Evolutionary conservation across 1,140 invertebrate species (phyloP), one percentile per base, ranked within the genome.

Genomic region (Atta colombica): DNA sequence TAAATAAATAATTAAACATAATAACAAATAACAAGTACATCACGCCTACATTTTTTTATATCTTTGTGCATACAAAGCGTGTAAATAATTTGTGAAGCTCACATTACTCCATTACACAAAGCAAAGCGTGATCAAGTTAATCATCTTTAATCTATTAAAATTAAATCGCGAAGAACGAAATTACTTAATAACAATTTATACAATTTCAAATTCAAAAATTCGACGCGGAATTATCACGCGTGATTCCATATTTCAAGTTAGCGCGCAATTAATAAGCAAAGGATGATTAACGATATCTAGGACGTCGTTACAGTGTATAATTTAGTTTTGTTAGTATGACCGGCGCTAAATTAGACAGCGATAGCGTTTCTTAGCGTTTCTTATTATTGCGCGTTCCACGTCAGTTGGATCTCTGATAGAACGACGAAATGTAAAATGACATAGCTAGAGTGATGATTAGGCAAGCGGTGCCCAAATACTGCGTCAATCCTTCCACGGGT

Each of bases 381-480:
- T 53, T 53, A 39, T 69, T 55, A 39, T 25, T 63, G 84, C 65
- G 51, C 25, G 25, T 84, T 35, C 14, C 4, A 65, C 31, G 14
- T 88, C 71, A 89, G 16, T 3, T 7, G 18, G 35, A 12, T 77
- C 18, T 89, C 45, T 60, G 58, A 71, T 35, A 86, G 87, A 89
- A 89, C 74, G 89, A 87, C 82, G 90, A 89, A 87, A 93, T 91
- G 82, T 75, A 90, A 92, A 93, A 90, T 71, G 90, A 88, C 65
- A 91, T 87, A 77, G 87, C 78, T 91, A 93, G 69, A 91, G 80
- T 90, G 91, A 91, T 84, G 91, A 92, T 90, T 93, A 93, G 88
- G 87, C 86, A 94, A 94, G 92, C 93, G 91, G 92, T 94, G 93
- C 89, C 93, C 91, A 94, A 91, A 91, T 90, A 92, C 87, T 93